Percentiles rank a stretch among this genome's conserved stretches.
Evolutionary conservation across 2,888 invertebrate genomes (phyloP).

Genomic region (Microctonus brassicae): DNA sequence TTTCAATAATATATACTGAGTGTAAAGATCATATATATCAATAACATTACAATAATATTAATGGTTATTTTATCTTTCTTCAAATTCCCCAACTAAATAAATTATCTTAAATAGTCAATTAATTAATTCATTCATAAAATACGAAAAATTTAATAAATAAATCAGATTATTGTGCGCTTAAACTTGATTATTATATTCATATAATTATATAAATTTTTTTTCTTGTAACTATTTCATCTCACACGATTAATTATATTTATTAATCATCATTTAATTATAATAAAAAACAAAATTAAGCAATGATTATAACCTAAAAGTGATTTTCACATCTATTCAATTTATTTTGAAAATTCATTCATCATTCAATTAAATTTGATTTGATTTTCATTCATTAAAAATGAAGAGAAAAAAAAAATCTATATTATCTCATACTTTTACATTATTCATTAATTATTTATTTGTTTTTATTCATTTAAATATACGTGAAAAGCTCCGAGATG

Average conservation of each 20-base stretch:
- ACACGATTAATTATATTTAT: neutral
- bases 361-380: neutral
- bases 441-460: neutral
- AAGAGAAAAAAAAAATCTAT: neutral
- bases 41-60: constrained; percentile 12
- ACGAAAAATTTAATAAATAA: neutral
- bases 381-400: neutral
- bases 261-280: neutral
- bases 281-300: no score
- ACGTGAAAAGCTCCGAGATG: constrained; percentile 4
- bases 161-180: constrained; percentile 9
- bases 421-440: neutral
- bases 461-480: no score
- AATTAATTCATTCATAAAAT: neutral
- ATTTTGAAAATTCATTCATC: neutral
- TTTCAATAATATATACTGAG: neutral
- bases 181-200: neutral
- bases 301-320: neutral
- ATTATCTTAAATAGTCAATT: constrained; percentile 1
- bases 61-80: neutral
- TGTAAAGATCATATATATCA: neutral
- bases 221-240: neutral
- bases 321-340: neutral
- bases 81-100: constrained; percentile 2
- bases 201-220: neutral